These are phyloP conservation scores for Bos indicus DNA, from an alignment of 2,113 vertebrate genomes.

Conservation along the genomic window DNA sequence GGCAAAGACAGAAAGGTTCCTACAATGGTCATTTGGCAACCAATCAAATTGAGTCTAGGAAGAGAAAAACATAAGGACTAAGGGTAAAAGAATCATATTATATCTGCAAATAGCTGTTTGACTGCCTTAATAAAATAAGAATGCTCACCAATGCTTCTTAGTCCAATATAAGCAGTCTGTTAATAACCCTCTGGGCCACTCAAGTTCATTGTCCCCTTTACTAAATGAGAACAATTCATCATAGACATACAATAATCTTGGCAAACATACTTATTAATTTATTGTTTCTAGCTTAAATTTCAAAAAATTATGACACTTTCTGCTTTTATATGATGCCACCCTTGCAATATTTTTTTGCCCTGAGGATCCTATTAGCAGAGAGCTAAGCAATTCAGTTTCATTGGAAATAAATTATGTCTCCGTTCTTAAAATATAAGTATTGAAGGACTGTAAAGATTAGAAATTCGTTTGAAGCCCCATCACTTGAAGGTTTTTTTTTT, in stretches of 20 bases:
- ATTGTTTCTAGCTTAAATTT: conserved; percentile 73
- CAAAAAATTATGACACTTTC: conserved; percentile 42
- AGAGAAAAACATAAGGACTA: not conserved
- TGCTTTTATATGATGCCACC: conserved; percentile 66
- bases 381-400: conserved; percentile 75
- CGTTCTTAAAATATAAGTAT: conserved; percentile 76
- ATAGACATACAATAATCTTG: conserved; percentile 71
- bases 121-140: not conserved
- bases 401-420: conserved; percentile 79
- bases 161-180: conserved; percentile 12
- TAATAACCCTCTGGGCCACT: conserved; percentile 44
- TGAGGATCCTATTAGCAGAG: conserved; percentile 80
- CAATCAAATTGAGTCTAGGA: not conserved
- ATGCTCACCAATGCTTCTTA: not conserved
- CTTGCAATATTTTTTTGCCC: conserved; percentile 67
- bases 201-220: conserved; percentile 61
- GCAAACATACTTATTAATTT: conserved; percentile 78
- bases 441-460: conserved; percentile 79
- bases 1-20: not conserved
- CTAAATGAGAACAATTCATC: conserved; percentile 75
- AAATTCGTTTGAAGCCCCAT: conserved; percentile 74
- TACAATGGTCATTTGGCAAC: not conserved
- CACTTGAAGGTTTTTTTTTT: conserved; percentile 71
- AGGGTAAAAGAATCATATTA: not conserved
- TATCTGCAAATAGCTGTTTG: not conserved